Conservation (phyloP, 2,888 invertebrate species). For the Agonopterix subpropinquella region DNA sequence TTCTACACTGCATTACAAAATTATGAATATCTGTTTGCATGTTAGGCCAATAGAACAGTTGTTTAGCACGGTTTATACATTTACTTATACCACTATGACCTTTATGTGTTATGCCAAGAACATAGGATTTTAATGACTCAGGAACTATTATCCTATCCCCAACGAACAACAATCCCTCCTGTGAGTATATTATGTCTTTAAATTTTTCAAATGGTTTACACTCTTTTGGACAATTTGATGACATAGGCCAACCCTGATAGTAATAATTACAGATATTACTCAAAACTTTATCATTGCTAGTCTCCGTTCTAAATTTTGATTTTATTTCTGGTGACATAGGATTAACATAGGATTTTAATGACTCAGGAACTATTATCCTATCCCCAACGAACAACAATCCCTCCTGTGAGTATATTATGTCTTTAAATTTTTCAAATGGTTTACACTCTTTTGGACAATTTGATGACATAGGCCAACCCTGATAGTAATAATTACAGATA, state of each 20-base stretch:
- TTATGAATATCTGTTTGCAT: conserved; percentile 2
- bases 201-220: conserved; percentile 5
- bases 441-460: conserved; percentile 2
- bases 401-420: conserved; percentile 6
- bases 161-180: conserved; percentile 6
- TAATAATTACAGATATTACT: conserved; percentile 6
- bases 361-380: conserved; percentile 6
- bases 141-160: conserved; percentile 8
- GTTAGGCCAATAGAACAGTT: conserved; percentile 2
- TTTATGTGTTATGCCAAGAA: conserved; percentile 3
- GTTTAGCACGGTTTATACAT: conserved; percentile 1
- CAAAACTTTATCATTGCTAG: conserved; percentile 3
- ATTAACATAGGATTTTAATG: conserved; percentile 3
- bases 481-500: conserved; percentile 7
- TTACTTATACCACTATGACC: conserved; percentile 7
- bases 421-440: conserved; percentile 5
- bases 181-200: conserved; percentile 6
- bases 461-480: conserved; percentile 7
- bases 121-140: conserved; percentile 2
- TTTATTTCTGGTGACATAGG: conserved; percentile 10
- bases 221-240: neutral
- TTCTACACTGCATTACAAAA: conserved; percentile 6
- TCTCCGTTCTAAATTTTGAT: conserved; percentile 5
- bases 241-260: conserved; percentile 8
- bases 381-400: conserved; percentile 6